Evolutionary conservation across 2,888 invertebrate genomes (phyloP), one percentile per base, ranked within the genome.

Genomic region (Orthosia gothica): DNA sequence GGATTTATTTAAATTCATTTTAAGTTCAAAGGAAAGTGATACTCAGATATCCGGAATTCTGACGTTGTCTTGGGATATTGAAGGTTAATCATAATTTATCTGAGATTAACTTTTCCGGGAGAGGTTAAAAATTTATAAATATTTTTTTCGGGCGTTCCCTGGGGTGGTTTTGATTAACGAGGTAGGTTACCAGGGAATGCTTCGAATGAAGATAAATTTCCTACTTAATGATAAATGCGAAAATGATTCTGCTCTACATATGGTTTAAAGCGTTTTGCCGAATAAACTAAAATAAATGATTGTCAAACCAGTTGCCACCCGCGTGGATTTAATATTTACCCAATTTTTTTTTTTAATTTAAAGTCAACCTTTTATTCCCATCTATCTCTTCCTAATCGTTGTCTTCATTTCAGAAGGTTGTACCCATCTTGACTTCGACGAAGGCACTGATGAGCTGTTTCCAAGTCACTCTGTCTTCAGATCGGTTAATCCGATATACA

Each of bases 1-100:
- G 82, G 57, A 54, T 45, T 26, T 26, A 70, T 55, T 45, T 61
- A 72, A 74, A 82, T 82, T 32, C 49, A 64, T 72, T 72, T 69
- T 66, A 64, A 64, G 73, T 59, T 59, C 63, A 59, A 49, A 40
- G 20, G 23, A 40, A 61, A 74, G 61, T 59, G 67, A 61, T 52
- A 50, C 26, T 67, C 55, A 57, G 54, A 62, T 70, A 59, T 66
- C 54, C 40, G n/a, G 65, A 26, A 4, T 62, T 57, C 55, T 52
- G 66, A 64, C 63, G 26, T n/a, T 32, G 52, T 62, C 69, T 50
- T 20, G 81, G 64, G 79, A 74, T 32, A 52, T 62, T 26, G 50
- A 23, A 68, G 16, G 50, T 70, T 59, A 59, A 76, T 70, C 52
- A 64, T 77, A 77, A 76, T 71, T 55, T 26, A 59, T 47, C 16